Base-by-base conservation (phyloP, 2,888 invertebrate species). In the Lycophotia porphyrea region DNA sequence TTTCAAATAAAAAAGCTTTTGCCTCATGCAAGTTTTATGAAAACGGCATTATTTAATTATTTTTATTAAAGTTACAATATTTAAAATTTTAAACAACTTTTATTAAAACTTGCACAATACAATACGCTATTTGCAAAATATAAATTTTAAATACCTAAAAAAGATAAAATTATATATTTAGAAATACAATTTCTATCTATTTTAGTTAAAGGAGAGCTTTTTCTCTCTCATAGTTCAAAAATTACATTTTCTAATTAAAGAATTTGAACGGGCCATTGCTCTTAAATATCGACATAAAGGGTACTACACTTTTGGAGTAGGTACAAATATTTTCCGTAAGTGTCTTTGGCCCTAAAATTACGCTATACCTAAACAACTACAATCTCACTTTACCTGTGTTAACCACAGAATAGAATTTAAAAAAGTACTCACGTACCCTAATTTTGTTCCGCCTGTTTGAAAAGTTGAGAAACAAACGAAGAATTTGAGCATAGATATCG, bases 301-400 rank as follows among this genome's bases (percentile, higher is more conserved):
- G 63, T 71, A 76, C 74, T 52, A 70, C 64, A 65, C 60, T 70
- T 74, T 81, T 74, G 58, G 64, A 76, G 58, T 75, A 70, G 82
- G 75, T 74, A 78, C 64, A 70, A 70, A 74, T 70, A 80, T 64
- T 74, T 65, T 70, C 82, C 64, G 71, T 67, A 34, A 73, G 71
- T 77, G 68, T 69, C 47, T 72, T 52, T 82, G 84, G 83, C 86
- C 78, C 71, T 86, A 76, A 71, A 80, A 70, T 81, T 82, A 86
- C 64, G 76, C 81, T 88, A 85, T 79, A 78, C 73, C 84, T 89
- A 92, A 79, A 85, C 68, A 87, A 88, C 92, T 92, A 90, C 85
- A 92, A 92, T 94, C 94, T 94, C 95, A 95, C 94, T 94, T 92
- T 89, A 88, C 87, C 91, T 91, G 91, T 89, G 90, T 83, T 81